A percentile compares a stretch with the other conserved stretches of the same genome.
phyloP scores from a whole-genome alignment of 2,888 invertebrate genomes.

The Drosophila mimica region DNA sequence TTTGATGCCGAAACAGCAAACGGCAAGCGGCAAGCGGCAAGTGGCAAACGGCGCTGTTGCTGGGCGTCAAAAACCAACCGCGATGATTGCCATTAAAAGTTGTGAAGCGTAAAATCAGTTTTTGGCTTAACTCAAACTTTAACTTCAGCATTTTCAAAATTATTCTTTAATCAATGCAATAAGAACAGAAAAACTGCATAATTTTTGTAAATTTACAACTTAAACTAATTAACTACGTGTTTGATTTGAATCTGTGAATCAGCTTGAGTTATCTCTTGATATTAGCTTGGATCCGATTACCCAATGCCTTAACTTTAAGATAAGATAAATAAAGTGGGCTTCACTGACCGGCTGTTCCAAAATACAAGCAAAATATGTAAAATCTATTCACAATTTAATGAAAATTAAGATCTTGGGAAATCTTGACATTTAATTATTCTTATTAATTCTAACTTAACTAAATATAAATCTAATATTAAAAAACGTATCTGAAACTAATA shows the following conservation, averaged over 20 bases:
- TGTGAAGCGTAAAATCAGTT: slow-evolving; percentile 70
- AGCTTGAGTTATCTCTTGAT: too few species aligned
- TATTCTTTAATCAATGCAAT: slow-evolving; percentile 30
- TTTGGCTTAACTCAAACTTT: slow-evolving; percentile 35
- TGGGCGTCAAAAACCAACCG: slow-evolving; percentile 18
- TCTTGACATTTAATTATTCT: neutral
- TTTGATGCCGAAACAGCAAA: slow-evolving; percentile 43
- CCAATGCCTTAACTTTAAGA: neutral
- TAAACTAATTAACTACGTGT: neutral
- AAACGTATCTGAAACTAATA: neutral
- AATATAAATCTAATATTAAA: neutral
- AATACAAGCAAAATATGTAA: neutral
- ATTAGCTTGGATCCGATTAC: neutral
- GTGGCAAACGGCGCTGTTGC: slow-evolving; percentile 18
- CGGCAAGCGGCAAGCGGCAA: neutral
- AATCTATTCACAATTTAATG: neutral
- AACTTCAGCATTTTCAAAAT: slow-evolving; percentile 16
- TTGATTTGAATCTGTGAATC: neutral
- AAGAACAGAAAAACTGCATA: neutral
- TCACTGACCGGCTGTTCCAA: neutral
- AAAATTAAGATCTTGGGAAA: neutral
- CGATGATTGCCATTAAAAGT: slow-evolving; percentile 66
- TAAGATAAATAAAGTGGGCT: neutral
- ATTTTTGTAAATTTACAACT: neutral
- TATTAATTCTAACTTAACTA: neutral